These are phyloP conservation scores for Pseudochaenichthys georgianus DNA, from an alignment of 2,797 vertebrate species.

Conservation along the genomic window DNA sequence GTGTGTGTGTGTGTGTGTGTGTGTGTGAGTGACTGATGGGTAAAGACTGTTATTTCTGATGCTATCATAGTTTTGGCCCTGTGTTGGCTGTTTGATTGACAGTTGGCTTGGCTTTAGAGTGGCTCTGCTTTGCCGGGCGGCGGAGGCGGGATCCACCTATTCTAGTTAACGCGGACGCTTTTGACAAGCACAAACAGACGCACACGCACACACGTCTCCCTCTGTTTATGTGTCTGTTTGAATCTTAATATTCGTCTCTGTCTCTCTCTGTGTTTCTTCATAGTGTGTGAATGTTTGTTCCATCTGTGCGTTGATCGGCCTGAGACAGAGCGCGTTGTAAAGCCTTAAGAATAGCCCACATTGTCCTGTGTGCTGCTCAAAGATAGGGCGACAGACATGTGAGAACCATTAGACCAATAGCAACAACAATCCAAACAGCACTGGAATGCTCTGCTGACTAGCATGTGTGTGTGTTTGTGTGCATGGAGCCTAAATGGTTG, in stretches of 20 bases:
- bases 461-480: slow-evolving; percentile 59
- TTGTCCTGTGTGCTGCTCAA: slow-evolving; percentile 79
- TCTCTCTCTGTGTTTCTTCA: slow-evolving; percentile 54
- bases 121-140: slow-evolving; percentile 62
- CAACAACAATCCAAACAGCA: slow-evolving; percentile 82
- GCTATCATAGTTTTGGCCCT: slow-evolving; percentile 70
- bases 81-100: slow-evolving; percentile 68
- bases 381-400: slow-evolving; percentile 81
- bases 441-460: slow-evolving; percentile 81
- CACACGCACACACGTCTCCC: slow-evolving; percentile 52
- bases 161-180: slow-evolving; percentile 53
- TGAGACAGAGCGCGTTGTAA: slow-evolving; percentile 60
- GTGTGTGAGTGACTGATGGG: slow-evolving; percentile 66
- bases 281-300: slow-evolving; percentile 71
- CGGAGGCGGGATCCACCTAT: slow-evolving; percentile 64
- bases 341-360: slow-evolving; percentile 80
- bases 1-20: slow-evolving; percentile 17
- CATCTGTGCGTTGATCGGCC: slow-evolving; percentile 63
- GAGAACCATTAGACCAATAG: slow-evolving; percentile 86
- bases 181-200: slow-evolving; percentile 65
- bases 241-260: slow-evolving; percentile 56
- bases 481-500: slow-evolving; percentile 49
- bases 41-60: slow-evolving; percentile 79
- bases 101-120: slow-evolving; percentile 69
- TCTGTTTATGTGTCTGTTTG: slow-evolving; percentile 64